Conservation (phyloP, 2,888 invertebrate species). For the Erpobdella octoculata region DNA sequence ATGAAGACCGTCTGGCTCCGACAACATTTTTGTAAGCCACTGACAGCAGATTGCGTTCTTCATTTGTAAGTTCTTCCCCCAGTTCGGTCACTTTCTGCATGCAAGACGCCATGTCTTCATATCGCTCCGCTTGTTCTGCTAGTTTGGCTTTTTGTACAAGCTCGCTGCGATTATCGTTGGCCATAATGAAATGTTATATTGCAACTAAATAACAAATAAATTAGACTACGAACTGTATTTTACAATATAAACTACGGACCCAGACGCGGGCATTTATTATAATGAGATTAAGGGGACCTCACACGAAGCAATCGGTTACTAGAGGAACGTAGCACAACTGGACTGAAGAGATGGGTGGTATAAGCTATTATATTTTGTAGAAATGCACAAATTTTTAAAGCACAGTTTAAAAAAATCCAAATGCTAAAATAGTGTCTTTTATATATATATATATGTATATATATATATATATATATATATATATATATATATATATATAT, state of each 20-base stretch:
- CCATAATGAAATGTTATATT: constrained; percentile 42
- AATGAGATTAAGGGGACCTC: not conserved
- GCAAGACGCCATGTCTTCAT: constrained; percentile 93
- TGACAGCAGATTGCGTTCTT: constrained; percentile 92
- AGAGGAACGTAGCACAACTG: constrained; percentile 5
- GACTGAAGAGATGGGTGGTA: too few species aligned
- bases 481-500: too few species aligned
- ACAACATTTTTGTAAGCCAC: constrained; percentile 99
- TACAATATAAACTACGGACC: too few species aligned
- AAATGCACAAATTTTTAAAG: too few species aligned
- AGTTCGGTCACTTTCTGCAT: constrained; percentile 95
- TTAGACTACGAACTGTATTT: too few species aligned
- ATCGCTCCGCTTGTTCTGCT: constrained; percentile 27
- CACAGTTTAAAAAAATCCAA: too few species aligned
- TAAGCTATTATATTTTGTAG: too few species aligned
- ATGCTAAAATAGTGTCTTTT: too few species aligned
- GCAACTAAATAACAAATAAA: not conserved
- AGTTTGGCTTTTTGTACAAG: constrained; percentile 26
- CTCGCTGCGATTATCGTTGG: constrained; percentile 42
- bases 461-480: too few species aligned
- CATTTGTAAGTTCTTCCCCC: constrained; percentile 88
- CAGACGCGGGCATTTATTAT: not conserved
- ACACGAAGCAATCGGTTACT: too few species aligned
- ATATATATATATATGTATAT: too few species aligned
- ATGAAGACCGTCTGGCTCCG: constrained; percentile 90